phyloP scores from a whole-genome alignment of 2,797 vertebrate genomes.

The Sebastes melanostomus region DNA sequence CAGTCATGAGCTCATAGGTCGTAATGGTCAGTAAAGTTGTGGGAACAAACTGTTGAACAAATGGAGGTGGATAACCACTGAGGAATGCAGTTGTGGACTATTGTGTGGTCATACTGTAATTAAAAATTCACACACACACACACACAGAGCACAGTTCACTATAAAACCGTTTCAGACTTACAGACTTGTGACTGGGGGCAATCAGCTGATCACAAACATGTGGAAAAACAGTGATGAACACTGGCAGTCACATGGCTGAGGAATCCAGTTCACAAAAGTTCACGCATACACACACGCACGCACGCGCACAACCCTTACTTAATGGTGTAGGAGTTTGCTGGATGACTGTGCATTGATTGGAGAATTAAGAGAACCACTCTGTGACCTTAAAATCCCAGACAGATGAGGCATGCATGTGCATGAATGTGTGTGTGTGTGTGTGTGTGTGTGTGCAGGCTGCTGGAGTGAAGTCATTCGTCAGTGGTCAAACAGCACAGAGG shows the following conservation, averaged over 20 bases:
- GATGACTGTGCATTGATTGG: neutral
- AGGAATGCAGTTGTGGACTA: slow-evolving; percentile 10
- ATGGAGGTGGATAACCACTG: neutral
- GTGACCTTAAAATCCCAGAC: neutral
- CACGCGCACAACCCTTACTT: neutral
- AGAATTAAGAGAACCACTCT: neutral
- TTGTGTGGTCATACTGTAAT: neutral
- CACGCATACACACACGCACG: neutral
- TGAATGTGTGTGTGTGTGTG: neutral
- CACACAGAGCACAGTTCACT: neutral
- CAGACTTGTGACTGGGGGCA: slow-evolving; percentile 45
- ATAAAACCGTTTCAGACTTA: slow-evolving; percentile 20
- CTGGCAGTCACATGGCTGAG: slow-evolving; percentile 68
- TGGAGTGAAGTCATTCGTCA: neutral
- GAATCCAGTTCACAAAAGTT: slow-evolving; percentile 41
- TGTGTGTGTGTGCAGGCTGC: neutral
- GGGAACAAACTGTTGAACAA: slow-evolving; percentile 27
- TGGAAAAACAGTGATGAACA: slow-evolving; percentile 57
- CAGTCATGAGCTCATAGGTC: slow-evolving; percentile 37
- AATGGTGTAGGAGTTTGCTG: neutral
- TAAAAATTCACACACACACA: neutral
- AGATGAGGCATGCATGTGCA: neutral
- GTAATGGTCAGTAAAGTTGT: slow-evolving; percentile 24
- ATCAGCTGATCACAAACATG: slow-evolving; percentile 73
- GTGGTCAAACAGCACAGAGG: neutral